Evolutionary conservation across 2,797 vertebrate genomes (phyloP), one percentile per base, ranked within the genome.

Genomic region (Gymnoscopelus braueri): DNA sequence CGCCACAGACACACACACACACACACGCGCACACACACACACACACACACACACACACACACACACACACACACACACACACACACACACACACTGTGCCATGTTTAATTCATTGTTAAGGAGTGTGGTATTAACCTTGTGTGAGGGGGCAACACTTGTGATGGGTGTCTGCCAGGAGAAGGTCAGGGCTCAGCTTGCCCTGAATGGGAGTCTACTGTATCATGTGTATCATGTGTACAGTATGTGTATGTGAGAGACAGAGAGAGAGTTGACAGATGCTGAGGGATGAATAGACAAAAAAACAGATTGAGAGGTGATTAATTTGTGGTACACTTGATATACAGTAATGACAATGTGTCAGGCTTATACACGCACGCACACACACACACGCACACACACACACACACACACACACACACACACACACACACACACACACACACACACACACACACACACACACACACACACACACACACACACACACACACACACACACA

Each of bases 41-140:
- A 1, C 19, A 19, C 19, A 1, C 19, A 19, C 19, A 1, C 19
- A 19, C 19, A 1, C 19, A 19, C 19, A 1, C 19, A 19, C 19
- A 1, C 19, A 19, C 19, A 1, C 26, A 4, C 26, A 4, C 2
- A 4, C 26, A 4, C 26, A 4, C 26, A 29, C 66, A 32, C 53
- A 39, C 15, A 48, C 2, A 48, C 63, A n/a, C 32, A 44, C 62
- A 12, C 24, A 12, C 14, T 10, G 47, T 6, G 23, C 84, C 84
- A 87, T 87, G 84, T 93, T 90, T 93, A 94, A 93, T 93, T 93
- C 89, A 93, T 91, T 93, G 82, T 84, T 70, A 84, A 71, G 83
- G 75, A 92, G 76, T 61, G 5, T 82, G 53, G 68, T 87, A 79
- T 94, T 95, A 93, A 94, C 93, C 92, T 92, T 91, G 85, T 77